A percentile compares a stretch with the other conserved stretches of the same genome.
phyloP scores from a whole-genome alignment of 2,888 invertebrate species.

The Diarsia mendica region DNA sequence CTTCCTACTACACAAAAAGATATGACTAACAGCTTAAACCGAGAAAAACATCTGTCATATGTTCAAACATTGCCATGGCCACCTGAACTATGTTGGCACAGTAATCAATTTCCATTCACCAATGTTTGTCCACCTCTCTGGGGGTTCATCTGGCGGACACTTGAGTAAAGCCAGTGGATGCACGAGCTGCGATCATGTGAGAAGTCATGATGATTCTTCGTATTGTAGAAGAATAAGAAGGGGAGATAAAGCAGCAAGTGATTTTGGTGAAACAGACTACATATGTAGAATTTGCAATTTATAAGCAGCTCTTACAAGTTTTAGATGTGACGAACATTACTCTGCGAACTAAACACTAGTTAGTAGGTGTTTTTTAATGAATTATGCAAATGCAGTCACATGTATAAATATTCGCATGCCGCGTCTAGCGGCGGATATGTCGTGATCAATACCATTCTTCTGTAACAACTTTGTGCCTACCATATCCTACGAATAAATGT shows the following conservation, averaged over 20 bases:
- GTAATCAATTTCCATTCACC: conserved; percentile 66
- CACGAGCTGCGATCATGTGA: conserved; percentile 15
- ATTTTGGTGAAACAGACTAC: neutral
- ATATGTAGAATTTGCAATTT: neutral
- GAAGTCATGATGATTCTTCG: no score
- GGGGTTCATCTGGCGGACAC: conserved; percentile 35
- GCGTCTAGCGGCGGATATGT: no score
- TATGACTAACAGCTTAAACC: conserved; percentile 52
- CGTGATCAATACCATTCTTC: no score
- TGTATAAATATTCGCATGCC: no score
- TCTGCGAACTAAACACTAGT: neutral
- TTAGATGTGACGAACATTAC: neutral
- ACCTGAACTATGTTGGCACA: conserved; percentile 55
- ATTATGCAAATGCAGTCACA: no score
- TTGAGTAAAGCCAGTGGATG: conserved; percentile 53
- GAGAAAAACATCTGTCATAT: conserved; percentile 45
- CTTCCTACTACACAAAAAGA: conserved; percentile 11
- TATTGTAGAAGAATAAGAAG: neutral
- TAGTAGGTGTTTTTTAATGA: neutral
- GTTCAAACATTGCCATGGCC: conserved; percentile 50
- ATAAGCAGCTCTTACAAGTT: neutral
- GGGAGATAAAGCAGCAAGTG: neutral
- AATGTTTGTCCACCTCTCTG: conserved; percentile 52
- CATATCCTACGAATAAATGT: no score
- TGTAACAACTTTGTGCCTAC: no score